Evolutionary conservation across 2,888 invertebrate genomes (phyloP), one percentile per base, ranked within the genome.

Genomic region (Drosophila limbata): DNA sequence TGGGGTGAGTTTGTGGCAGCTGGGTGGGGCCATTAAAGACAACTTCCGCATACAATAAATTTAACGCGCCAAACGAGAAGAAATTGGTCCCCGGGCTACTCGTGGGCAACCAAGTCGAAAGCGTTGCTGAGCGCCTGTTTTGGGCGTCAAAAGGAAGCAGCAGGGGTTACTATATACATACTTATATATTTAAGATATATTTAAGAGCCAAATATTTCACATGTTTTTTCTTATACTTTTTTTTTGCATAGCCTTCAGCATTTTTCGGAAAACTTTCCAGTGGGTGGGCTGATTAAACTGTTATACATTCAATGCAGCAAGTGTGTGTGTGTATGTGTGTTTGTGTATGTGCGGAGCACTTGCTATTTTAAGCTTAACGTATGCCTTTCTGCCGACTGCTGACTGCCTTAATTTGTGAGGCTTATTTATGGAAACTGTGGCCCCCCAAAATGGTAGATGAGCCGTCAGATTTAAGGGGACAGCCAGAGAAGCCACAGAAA

Each of bases 21-120:
- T 70, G 67, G 68, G 66, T 68, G 68, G 48, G 56, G 81, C 81
- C 88, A 86, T 88, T 88, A 84, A 88, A 84, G 84, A 77, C 84
- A 87, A 87, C 81, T 88, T 89, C 84, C 84, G 87, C 77, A 79
- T 88, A 84, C 84, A 84, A 88, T 84, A 84, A 89, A 84, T 84
- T 84, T 69, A 62, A 70, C 73, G 61, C 67, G 66, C 69, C 84
- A 73, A 79, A 77, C 52, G 40, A 76, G 72, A 71, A 52, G 61
- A 63, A 67, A 60, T 73, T 75, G 65, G 65, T 66, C 42, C 71
- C 78, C 50, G 59, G 77, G 59, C 57, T 52, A 19, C 57, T 37
- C 31, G 45, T 48, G 69, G 53, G 51, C 45, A 70, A 47, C 69
- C 57, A 69, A 73, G 67, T 25, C n/a, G 65, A 80, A 71, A 59